Evolutionary conservation across 2,113 vertebrate genomes (phyloP), one percentile per base, ranked within the genome.

Genomic region (Cyprinus carpio): DNA sequence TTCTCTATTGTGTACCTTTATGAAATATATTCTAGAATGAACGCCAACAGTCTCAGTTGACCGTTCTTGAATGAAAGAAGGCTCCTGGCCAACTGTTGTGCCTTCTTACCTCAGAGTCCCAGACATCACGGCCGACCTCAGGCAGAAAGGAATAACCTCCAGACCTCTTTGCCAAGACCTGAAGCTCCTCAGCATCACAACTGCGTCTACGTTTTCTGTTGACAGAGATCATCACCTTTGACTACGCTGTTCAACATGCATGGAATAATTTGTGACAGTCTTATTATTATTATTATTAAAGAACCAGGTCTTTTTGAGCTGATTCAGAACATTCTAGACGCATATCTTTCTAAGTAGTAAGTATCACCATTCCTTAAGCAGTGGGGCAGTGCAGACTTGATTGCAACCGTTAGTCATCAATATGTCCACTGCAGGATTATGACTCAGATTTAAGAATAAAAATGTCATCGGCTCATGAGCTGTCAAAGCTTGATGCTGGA

Each of bases 41-140:
- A 43, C 72, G 0, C 6, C 23, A 27, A 4, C 56, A 8, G 20
- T 58, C 56, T 16, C 64, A 31, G 15, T 18, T 67, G 27, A 16
- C 27, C 2, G 2, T 31, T 65, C 40, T 13, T 25, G 40, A 75
- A 25, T 3, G 37, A 46, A 43, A 7, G 20, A n/a, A 25, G 13
- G 4, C 0, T 43, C 16, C 20, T 37, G 11, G n/a, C n/a, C 43
- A 49, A 6, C 2, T 18, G 40, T 6, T 29, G 20, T 43, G 62
- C 27, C 15, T 1, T 8, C 90, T 91, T 90, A 99, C 97, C 97
- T 99, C 97, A 2, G 96, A 98, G 91, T 99, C 98, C 96, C 96
- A 97, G 2, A 94, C 95, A 81, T 97, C 96, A 81, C 94, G 95
- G 1, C 89, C 84, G 89, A 94, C 80, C 76, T 96, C 94, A 0